phyloP scores from a whole-genome alignment of 2,113 vertebrate genomes.

The Origma solitaria region DNA sequence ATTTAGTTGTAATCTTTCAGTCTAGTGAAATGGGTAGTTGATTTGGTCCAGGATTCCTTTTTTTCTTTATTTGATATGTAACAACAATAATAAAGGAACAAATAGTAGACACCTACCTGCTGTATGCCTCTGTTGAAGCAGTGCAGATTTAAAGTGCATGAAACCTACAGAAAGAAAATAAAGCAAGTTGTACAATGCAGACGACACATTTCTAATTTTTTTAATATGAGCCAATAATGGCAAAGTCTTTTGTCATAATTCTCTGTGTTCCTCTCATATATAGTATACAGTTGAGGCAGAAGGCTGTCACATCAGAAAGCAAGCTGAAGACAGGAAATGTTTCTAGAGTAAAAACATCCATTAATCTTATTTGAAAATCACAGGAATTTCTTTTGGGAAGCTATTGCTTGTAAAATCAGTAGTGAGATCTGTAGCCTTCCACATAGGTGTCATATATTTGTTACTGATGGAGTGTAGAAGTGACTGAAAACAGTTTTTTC shows the following conservation, averaged over 20 bases:
- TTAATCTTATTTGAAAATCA: neutral
- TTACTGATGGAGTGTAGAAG: neutral
- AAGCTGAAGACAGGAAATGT: neutral
- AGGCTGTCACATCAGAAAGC: neutral
- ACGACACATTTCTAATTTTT: neutral
- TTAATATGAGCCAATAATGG: neutral
- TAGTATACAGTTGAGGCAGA: neutral
- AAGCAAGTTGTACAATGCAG: neutral
- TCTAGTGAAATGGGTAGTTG: neutral
- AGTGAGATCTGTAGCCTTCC: neutral
- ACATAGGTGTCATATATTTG: neutral
- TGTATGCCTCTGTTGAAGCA: neutral
- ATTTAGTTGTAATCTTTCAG: neutral
- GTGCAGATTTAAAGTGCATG: neutral
- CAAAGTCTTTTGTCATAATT: neutral
- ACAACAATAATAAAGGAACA: neutral
- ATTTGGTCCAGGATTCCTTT: neutral
- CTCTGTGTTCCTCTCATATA: neutral
- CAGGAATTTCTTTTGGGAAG: neutral
- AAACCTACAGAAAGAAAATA: neutral
- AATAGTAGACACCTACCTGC: neutral
- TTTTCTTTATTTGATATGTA: neutral
- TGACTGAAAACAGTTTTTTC: neutral
- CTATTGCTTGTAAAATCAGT: neutral
- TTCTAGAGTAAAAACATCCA: neutral